A percentile compares a stretch with the other conserved stretches of the same genome.
Conservation (phyloP, 2,888 invertebrate genomes). For the Aleiodes alternator region DNA sequence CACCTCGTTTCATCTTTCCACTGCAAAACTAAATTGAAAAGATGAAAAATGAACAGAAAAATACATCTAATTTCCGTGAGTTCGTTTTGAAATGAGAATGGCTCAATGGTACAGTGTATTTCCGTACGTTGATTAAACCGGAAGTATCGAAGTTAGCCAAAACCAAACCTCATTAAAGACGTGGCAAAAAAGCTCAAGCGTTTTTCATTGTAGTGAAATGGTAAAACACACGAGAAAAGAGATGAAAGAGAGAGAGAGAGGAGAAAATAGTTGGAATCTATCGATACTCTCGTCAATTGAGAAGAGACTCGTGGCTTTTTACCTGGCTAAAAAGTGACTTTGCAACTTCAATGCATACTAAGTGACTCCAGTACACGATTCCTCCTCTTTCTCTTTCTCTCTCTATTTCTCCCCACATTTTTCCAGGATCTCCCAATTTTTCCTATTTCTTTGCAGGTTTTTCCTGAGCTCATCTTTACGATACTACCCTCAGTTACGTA, state of each 20-base stretch:
- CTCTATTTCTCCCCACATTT: conserved; percentile 55
- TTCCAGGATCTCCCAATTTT: conserved; percentile 50
- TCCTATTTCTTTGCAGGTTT: conserved; percentile 42
- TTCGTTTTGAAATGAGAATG: conserved; percentile 17
- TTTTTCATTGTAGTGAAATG: too few relatives aligned
- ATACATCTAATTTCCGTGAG: conserved; percentile 9
- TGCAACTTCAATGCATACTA: conserved; percentile 75
- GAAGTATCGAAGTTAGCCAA: conserved; percentile 23
- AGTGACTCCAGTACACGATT: conserved; percentile 62
- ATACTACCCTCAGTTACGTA: conserved; percentile 14
- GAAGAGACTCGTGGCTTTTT: not conserved
- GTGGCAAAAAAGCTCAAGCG: conserved; percentile 9
- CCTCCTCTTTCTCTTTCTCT: not conserved
- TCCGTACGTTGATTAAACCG: conserved; percentile 44
- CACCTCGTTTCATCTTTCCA: not conserved
- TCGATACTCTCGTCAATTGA: conserved; percentile 44
- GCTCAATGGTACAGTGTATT: conserved; percentile 33
- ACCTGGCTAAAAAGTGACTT: conserved; percentile 72
- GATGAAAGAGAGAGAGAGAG: conserved; percentile 41
- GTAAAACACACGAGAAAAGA: not conserved
- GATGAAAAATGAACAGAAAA: not conserved
- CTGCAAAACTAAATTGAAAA: not conserved
- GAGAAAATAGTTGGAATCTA: conserved; percentile 47
- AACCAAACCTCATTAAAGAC: conserved; percentile 35
- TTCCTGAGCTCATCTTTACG: conserved; percentile 67